phyloP scores from a whole-genome alignment of 2,113 vertebrate genomes.

The Nerophis lumbriciformis region DNA sequence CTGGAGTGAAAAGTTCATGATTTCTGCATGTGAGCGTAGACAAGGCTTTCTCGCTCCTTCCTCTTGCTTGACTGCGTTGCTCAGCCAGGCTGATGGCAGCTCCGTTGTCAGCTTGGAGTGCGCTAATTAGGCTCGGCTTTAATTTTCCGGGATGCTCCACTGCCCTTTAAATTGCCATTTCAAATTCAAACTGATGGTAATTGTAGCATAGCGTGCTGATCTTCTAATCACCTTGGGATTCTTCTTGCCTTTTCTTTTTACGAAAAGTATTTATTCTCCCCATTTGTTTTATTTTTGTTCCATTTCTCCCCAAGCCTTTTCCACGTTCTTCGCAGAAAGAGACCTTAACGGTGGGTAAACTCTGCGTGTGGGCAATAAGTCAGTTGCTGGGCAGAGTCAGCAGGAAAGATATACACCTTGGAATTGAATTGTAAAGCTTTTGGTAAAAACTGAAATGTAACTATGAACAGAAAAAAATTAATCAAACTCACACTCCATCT shows the following conservation, averaged over 20 bases:
- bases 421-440: conserved; percentile 52
- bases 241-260: conserved; percentile 25
- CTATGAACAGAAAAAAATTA: too few relatives aligned
- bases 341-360: conserved; percentile 66
- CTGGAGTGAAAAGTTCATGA: conserved; percentile 2
- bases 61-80: conserved; percentile 87
- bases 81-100: conserved; percentile 87
- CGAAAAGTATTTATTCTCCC: conserved; percentile 39
- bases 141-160: conserved; percentile 93
- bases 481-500: too few relatives aligned
- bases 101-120: conserved; percentile 88
- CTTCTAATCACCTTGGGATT: conserved; percentile 85
- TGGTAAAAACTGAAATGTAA: conserved; percentile 10
- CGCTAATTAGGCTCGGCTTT: conserved; percentile 94
- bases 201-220: conserved; percentile 88
- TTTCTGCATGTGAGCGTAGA: conserved; percentile 37
- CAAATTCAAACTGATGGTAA: conserved; percentile 95
- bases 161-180: conserved; percentile 97
- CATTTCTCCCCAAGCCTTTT: conserved; percentile 66
- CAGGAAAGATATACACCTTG: conserved; percentile 23
- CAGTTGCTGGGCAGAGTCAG: conserved; percentile 31
- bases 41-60: conserved; percentile 75
- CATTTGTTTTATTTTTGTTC: conserved; percentile 66
- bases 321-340: conserved; percentile 54
- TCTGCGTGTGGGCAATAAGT: conserved; percentile 24